These are phyloP conservation scores for Bombus consobrinus DNA, from an alignment of 1,140 invertebrate species.

Conservation along the genomic window DNA sequence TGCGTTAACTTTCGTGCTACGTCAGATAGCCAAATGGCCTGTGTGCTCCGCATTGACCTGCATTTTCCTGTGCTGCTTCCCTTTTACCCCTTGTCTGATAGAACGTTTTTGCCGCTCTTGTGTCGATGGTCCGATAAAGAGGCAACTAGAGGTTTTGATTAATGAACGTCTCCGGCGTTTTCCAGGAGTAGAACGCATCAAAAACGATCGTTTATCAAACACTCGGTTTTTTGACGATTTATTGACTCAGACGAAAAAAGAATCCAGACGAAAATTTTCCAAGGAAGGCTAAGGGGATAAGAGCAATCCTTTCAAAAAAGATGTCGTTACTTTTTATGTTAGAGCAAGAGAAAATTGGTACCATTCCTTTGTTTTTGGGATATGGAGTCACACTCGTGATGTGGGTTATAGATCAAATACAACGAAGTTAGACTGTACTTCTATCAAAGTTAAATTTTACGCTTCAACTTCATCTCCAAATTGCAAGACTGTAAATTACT, in stretches of 20 bases:
- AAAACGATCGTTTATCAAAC: conserved; percentile 28
- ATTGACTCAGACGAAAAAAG: not conserved
- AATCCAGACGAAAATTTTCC: not conserved
- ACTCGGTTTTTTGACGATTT: not conserved
- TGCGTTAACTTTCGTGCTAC: conserved; percentile 53
- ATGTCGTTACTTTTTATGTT: not conserved
- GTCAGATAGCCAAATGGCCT: conserved; percentile 51
- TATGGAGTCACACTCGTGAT: not conserved
- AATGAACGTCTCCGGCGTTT: conserved; percentile 15
- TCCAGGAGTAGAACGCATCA: not conserved
- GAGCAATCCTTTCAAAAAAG: not conserved
- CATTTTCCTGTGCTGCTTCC: conserved; percentile 26
- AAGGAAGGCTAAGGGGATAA: not conserved
- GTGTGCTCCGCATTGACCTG: conserved; percentile 31
- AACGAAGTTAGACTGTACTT: not conserved
- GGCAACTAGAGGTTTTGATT: conserved; percentile 16
- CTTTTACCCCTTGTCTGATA: conserved; percentile 6
- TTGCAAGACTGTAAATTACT: not conserved
- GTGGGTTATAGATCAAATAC: not conserved
- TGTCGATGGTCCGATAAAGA: conserved; percentile 15
- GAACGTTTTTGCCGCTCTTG: conserved; percentile 1
- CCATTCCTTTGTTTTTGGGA: no score
- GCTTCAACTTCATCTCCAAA: not conserved
- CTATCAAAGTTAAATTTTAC: no score
- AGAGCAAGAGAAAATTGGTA: not conserved